Conservation (phyloP, 2,113 vertebrate species). For the Cyanoliseus patagonus region DNA sequence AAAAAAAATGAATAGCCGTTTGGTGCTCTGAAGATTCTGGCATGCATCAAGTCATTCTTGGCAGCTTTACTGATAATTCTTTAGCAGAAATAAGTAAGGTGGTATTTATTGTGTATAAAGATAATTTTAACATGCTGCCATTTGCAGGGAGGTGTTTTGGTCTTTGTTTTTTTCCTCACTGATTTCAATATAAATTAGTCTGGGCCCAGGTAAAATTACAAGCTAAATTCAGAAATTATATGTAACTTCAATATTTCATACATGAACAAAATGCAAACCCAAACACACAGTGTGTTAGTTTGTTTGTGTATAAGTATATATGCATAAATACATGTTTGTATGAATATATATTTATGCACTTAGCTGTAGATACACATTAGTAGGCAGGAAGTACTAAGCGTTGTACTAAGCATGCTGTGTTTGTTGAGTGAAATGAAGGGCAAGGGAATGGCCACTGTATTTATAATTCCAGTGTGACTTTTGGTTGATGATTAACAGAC, state of each 20-base stretch:
- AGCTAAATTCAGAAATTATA: neutral
- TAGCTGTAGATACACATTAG: neutral
- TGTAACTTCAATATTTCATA: neutral
- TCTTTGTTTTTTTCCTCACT: neutral
- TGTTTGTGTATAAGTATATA: neutral
- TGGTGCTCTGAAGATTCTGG: neutral
- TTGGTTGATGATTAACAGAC: neutral
- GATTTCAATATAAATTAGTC: neutral
- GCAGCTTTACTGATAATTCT: neutral
- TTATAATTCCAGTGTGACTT: conserved; percentile 15
- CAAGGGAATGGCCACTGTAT: neutral
- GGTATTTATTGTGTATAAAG: neutral
- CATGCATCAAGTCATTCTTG: neutral
- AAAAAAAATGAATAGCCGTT: neutral
- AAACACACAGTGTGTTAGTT: neutral
- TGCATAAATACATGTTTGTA: neutral
- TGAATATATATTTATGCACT: neutral
- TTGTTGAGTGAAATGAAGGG: conserved; percentile 61
- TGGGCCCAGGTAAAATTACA: neutral
- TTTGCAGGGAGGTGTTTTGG: neutral
- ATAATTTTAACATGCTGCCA: neutral
- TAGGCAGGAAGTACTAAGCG: neutral
- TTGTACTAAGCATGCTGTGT: neutral
- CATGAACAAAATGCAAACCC: neutral
- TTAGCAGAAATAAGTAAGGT: neutral